Conservation (phyloP, 23 tunicate species). For the Styela plicata region DNA sequence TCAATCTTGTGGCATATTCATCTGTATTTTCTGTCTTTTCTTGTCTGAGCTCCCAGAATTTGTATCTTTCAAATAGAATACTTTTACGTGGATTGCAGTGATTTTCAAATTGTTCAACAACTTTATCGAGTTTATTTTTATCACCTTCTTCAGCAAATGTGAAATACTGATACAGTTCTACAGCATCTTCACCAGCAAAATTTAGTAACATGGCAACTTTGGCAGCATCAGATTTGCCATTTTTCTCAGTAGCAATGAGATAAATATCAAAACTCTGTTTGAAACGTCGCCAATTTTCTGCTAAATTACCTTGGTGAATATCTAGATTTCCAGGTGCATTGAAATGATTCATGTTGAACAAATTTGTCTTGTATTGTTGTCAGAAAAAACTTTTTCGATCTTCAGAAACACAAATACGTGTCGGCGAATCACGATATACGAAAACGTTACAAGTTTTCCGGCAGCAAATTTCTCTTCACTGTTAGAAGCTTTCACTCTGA, state of each 20-base stretch:
- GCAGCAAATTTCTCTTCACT: too few relatives aligned
- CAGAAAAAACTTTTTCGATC: too few relatives aligned
- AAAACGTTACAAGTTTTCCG: too few relatives aligned
- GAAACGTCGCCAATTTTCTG: background rate
- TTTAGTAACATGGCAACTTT: background rate
- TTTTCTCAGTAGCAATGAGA: background rate
- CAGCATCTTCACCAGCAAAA: background rate
- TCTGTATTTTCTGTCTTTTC: background rate
- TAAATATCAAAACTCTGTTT: background rate
- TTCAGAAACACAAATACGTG: too few relatives aligned
- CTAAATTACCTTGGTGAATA: too few relatives aligned
- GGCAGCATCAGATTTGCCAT: background rate
- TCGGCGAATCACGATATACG: too few relatives aligned
- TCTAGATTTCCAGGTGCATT: too few relatives aligned
- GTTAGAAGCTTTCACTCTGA: too few relatives aligned
- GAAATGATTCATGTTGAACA: too few relatives aligned
- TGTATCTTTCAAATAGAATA: background rate
- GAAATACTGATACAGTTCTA: background rate
- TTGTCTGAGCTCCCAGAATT: background rate
- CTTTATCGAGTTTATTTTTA: background rate
- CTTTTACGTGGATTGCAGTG: background rate
- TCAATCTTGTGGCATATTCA: background rate
- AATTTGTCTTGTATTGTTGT: too few relatives aligned
- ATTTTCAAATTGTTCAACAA: background rate
- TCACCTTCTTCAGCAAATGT: background rate